Conservation (phyloP, 2,797 vertebrate species). For the Botia kubotai region DNA sequence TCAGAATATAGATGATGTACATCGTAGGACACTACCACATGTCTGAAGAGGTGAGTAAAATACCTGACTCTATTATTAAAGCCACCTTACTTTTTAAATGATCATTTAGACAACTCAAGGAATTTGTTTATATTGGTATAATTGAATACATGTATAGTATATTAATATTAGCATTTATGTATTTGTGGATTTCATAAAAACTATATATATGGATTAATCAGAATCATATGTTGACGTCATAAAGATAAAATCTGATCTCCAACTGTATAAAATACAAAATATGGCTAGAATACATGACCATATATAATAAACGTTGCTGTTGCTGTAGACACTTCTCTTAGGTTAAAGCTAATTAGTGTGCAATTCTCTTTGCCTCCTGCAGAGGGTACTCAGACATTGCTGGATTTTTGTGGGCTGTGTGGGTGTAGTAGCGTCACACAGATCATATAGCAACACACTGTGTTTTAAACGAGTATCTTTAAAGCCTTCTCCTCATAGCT, state of each 20-base stretch:
- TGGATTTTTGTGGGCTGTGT: background rate
- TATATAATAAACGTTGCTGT: background rate
- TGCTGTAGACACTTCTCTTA: background rate
- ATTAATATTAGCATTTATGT: too few species aligned
- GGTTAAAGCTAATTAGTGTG: background rate
- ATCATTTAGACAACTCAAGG: background rate
- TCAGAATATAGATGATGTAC: slow-evolving; percentile 51
- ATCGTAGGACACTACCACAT: slow-evolving; percentile 26
- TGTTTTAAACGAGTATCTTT: background rate
- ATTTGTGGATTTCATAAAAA: background rate
- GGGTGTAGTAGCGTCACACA: background rate
- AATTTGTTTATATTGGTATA: background rate
- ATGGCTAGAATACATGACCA: background rate
- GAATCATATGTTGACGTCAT: background rate
- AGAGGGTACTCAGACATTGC: slow-evolving; percentile 53
- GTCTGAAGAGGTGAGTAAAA: slow-evolving; percentile 51
- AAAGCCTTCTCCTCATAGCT: background rate
- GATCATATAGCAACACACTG: background rate
- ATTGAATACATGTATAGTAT: background rate
- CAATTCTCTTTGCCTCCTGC: slow-evolving; percentile 24
- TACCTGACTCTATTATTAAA: background rate
- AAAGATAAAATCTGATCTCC: background rate
- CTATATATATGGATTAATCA: background rate
- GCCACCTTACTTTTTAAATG: background rate
- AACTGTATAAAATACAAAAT: background rate